phyloP scores from a whole-genome alignment of 2,113 vertebrate species.

The Alligator sinensis region DNA sequence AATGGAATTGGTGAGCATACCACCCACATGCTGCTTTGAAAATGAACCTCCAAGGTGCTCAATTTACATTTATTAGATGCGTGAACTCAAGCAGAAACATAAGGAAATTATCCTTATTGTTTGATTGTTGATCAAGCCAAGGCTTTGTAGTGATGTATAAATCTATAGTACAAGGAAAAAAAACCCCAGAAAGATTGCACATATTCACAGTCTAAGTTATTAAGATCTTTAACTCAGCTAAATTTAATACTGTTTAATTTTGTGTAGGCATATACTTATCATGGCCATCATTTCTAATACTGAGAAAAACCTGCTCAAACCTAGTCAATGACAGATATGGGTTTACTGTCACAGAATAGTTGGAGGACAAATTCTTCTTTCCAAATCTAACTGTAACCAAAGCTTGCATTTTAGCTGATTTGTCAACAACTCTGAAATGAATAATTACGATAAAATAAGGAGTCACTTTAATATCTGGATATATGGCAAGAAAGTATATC shows the following conservation, averaged over 20 bases:
- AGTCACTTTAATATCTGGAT: conserved; percentile 29
- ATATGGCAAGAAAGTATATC: neutral
- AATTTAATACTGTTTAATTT: conserved; percentile 10
- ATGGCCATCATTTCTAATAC: neutral
- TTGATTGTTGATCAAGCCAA: neutral
- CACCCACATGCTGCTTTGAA: neutral
- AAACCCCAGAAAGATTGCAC: neutral
- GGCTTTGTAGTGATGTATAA: neutral
- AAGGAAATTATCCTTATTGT: neutral
- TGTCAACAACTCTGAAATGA: conserved; percentile 43
- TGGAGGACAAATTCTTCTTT: neutral
- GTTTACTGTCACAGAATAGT: neutral
- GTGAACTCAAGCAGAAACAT: neutral
- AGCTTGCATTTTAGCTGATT: conserved; percentile 25
- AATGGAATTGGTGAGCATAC: neutral
- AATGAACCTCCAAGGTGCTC: neutral
- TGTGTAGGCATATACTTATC: neutral
- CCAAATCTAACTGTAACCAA: conserved; percentile 31
- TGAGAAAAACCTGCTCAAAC: conserved; percentile 31
- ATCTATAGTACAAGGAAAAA: neutral
- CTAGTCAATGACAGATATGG: neutral
- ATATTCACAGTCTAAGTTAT: neutral
- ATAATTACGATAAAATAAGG: conserved; percentile 5
- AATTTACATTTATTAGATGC: neutral
- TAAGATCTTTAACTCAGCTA: neutral